Base-by-base conservation (phyloP, 1,140 invertebrate species). In the Leucophenga varia region DNA sequence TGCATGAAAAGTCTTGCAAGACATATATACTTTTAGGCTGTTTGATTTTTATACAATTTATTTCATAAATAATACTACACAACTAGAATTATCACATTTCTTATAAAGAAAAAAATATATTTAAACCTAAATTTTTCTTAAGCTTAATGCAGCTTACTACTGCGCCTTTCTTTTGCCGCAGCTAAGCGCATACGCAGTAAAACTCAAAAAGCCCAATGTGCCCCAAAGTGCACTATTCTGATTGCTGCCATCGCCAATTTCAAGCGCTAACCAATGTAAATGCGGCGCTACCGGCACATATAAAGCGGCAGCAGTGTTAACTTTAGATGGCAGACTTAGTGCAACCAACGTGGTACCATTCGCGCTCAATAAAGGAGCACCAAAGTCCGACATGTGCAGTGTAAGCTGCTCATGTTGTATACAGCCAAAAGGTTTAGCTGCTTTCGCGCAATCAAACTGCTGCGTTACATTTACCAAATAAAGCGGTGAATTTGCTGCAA, bases 141-240 rank as follows among this genome's bases (percentile, higher is more conserved):
- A 8, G 7, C 25, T 30, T 30, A 30, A 30, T n/a, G 12, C n/a
- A 30, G 12, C n/a, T n/a, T n/a, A n/a, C n/a, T n/a, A n/a, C n/a
- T n/a, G n/a, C n/a, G n/a, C n/a, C n/a, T n/a, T n/a, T n/a, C n/a
- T n/a, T n/a, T n/a, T n/a, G 19, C 64, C 63, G 10, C 61, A 56
- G 8, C 45, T 59, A 1, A 64, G 28, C 2, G 72, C 64, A n/a
- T 71, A 64, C 2, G 30, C 40, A 0, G 70, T 72, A 13, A 73
- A 68, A 1, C 51, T 40, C 6, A 72, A 16, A n/a, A 73, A 51
- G 0, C 53, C 56, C 5, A 73, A 18, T 0, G 57, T 54, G 32
- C 69, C 70, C 65, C 65, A 73, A 2, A 72, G 16, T 6, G 63
- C 55, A 34, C 70, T 70, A 19, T 73, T 72, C 20, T 64, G 58